Base-by-base conservation (phyloP, 2,113 vertebrate genomes). In the Chaetodon auriga region DNA sequence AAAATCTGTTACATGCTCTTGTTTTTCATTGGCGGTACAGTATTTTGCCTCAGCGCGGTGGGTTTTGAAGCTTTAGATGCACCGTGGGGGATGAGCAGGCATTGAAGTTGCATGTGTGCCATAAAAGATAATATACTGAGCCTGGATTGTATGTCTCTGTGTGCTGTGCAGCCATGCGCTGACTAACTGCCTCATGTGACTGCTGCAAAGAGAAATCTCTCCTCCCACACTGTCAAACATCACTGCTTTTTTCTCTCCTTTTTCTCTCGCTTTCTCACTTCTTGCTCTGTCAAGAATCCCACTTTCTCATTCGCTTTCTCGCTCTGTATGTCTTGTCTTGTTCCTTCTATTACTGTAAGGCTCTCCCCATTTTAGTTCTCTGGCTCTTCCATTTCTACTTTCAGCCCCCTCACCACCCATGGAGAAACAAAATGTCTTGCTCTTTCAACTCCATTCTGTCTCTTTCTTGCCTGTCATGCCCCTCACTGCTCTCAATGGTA, bases 211-310 rank as follows among this genome's bases (percentile, higher is more conserved):
- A 36, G 16, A 66, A n/a, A 11, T 51, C 68, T 74, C 65, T 64
- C 21, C 69, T 76, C 63, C 83, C 46, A 83, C 78, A 68, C 66
- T 85, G 82, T 81, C 73, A 86, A 73, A 61, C n/a, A 45, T 68
- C 69, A 51, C 81, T 11, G 68, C 64, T 53, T 64, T 60, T 51
- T 65, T 51, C 12, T 43, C 15, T 49, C 0, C 19, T 30, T 78
- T 57, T 64, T 38, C 48, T 69, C 43, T 48, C 41, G 6, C 3
- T 16, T 58, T 25, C 23, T 46, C 43, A 7, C 61, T 30, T 60
- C 5, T 15, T 63, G 14, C 15, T 7, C 41, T 43, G 41, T 77
- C 45, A 46, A 66, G 60, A 41, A 6, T 21, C 45, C 21, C 41
- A 10, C 60, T 61, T 43, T 54, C 8, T 75, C 36, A 9, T 62